These are phyloP conservation scores for Bubo blakistoni DNA, from an alignment of 2,113 vertebrate genomes.

Conservation along the genomic window DNA sequence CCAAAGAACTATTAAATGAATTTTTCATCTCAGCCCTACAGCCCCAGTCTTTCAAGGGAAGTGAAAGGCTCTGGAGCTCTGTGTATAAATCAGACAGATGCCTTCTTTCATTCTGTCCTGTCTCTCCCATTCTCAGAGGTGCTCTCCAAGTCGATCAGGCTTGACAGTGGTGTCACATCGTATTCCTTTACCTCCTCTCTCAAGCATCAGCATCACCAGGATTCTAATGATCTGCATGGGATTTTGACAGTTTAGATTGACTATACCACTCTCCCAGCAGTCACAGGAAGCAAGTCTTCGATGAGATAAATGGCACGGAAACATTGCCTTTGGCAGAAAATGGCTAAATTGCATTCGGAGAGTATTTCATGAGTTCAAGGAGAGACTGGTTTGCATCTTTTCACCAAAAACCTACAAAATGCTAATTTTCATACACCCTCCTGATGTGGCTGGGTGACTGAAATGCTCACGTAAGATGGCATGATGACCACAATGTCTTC, in stretches of 20 bases:
- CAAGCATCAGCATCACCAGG: not conserved
- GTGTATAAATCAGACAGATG: not conserved
- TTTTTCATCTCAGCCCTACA: not conserved
- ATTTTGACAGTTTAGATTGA: not conserved
- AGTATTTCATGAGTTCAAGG: not conserved
- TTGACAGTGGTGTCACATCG: not conserved
- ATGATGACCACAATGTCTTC: not conserved
- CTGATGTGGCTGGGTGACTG: not conserved
- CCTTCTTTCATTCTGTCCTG: not conserved
- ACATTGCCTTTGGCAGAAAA: not conserved
- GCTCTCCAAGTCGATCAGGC: not conserved
- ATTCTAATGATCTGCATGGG: not conserved
- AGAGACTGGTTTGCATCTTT: not conserved
- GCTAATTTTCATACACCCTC: not conserved
- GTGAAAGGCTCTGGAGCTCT: not conserved
- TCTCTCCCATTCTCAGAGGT: not conserved
- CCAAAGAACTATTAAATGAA: not conserved
- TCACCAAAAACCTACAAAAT: not conserved
- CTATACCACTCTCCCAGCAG: not conserved
- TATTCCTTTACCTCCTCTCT: not conserved
- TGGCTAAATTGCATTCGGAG: not conserved
- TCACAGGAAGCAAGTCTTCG: not conserved
- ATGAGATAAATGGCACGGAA: not conserved
- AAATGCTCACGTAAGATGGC: not conserved
- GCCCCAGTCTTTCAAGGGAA: not conserved